Evolutionary conservation across 2,113 vertebrate species (phyloP).

Genomic region (Notarius lentiginosus): DNA sequence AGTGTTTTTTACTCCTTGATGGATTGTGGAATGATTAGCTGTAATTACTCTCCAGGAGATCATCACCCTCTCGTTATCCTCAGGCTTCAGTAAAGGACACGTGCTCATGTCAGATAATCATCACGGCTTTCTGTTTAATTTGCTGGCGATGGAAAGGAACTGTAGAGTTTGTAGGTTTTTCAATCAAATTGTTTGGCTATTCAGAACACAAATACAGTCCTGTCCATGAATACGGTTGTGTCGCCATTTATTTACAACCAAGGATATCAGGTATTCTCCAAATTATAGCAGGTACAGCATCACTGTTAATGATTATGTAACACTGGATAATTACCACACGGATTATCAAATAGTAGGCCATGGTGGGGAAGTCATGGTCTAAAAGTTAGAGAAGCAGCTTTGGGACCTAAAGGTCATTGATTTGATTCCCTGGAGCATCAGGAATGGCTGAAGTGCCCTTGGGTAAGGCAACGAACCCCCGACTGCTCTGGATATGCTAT

Average conservation of each 20-base stretch:
- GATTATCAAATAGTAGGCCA: too few relatives aligned
- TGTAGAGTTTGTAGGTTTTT: background rate
- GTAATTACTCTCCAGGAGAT: constrained; percentile 53
- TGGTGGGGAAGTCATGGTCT: too few relatives aligned
- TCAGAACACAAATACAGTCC: background rate
- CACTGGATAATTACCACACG: too few relatives aligned
- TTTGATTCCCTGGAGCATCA: too few relatives aligned
- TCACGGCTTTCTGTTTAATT: constrained; percentile 47
- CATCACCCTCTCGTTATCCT: constrained; percentile 46
- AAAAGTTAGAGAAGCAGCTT: too few relatives aligned
- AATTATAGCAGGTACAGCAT: too few relatives aligned
- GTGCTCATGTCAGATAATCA: constrained; percentile 14
- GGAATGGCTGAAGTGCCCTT: too few relatives aligned
- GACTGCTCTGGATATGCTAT: too few relatives aligned
- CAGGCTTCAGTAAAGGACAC: constrained; percentile 14
- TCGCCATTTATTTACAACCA: background rate
- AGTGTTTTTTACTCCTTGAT: background rate
- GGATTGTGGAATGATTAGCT: constrained; percentile 26
- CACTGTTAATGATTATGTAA: background rate
- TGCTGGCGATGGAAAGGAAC: background rate
- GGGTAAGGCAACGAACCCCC: too few relatives aligned
- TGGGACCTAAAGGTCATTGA: too few relatives aligned
- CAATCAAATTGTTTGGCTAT: background rate
- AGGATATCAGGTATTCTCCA: background rate
- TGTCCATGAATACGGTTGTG: too few relatives aligned